Evolutionary conservation across 2,113 vertebrate species (phyloP).

Genomic region (Ahaetulla prasina): DNA sequence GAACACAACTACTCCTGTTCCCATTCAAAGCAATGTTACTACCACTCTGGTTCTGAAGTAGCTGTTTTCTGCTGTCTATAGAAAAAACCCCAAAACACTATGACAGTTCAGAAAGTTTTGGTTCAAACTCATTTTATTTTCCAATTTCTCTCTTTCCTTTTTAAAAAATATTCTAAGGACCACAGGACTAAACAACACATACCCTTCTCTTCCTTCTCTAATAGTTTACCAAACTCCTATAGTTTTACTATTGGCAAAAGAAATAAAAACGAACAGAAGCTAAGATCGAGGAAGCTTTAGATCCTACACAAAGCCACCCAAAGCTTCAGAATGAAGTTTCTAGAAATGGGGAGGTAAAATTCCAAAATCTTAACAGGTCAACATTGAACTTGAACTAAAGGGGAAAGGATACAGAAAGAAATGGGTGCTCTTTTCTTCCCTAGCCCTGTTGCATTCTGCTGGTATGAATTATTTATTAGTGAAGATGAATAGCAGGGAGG

Average conservation of each 20-base stretch:
- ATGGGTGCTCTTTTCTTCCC: background rate
- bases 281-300: slow-evolving; percentile 28
- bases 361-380: slow-evolving; percentile 47
- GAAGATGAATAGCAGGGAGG: background rate
- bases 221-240: slow-evolving; percentile 19
- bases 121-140: background rate
- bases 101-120: slow-evolving; percentile 15
- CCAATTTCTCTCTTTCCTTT: slow-evolving; percentile 34
- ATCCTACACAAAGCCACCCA: slow-evolving; percentile 31
- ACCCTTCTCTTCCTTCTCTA: background rate
- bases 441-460: slow-evolving; percentile 1
- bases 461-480: slow-evolving; percentile 25
- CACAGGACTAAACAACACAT: background rate
- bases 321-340: slow-evolving; percentile 43
- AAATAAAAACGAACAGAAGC: slow-evolving; percentile 2
- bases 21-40: background rate
- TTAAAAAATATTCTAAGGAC: background rate
- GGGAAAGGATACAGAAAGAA: slow-evolving; percentile 2
- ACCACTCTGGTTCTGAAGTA: background rate
- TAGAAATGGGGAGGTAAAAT: slow-evolving; percentile 18
- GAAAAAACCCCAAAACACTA: slow-evolving; percentile 21
- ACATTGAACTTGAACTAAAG: slow-evolving; percentile 36
- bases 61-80: background rate
- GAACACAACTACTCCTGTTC: background rate
- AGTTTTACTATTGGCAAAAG: slow-evolving; percentile 29